Evolutionary conservation across 1,140 invertebrate species (phyloP).

Genomic region (Euglossa dilemma): DNA sequence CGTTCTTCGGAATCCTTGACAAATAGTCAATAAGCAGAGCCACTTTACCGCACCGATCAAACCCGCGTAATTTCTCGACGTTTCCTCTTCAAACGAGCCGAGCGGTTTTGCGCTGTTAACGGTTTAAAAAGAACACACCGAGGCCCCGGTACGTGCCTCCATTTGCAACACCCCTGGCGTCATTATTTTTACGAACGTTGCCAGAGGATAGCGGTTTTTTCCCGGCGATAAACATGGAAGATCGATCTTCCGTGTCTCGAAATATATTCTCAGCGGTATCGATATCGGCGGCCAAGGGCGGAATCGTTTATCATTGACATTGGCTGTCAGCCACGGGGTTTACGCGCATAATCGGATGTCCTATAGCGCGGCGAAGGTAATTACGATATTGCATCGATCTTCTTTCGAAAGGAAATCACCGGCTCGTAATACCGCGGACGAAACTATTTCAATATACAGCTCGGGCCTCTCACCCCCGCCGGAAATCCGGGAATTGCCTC

Average conservation of each 20-base stretch:
- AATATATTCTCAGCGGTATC: not conserved
- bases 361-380: not conserved
- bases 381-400: constrained; percentile 10
- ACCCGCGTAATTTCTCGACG: too few relatives aligned
- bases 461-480: not conserved
- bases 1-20: too few relatives aligned
- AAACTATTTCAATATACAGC: constrained; percentile 64
- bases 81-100: too few relatives aligned
- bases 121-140: not conserved
- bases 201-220: not conserved
- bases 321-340: not conserved
- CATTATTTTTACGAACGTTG: not conserved
- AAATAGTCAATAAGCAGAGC: too few relatives aligned
- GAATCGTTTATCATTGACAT: constrained; percentile 26
- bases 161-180: not conserved
- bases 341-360: constrained; percentile 11
- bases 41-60: too few relatives aligned
- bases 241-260: not conserved
- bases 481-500: not conserved
- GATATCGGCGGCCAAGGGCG: constrained; percentile 1
- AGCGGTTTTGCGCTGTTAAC: too few relatives aligned
- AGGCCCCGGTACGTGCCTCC: not conserved
- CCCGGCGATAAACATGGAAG: not conserved
- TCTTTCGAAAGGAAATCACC: not conserved
- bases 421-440: constrained; percentile 36